Conservation (phyloP, 1,140 invertebrate genomes). For the Idris sp. region DNA sequence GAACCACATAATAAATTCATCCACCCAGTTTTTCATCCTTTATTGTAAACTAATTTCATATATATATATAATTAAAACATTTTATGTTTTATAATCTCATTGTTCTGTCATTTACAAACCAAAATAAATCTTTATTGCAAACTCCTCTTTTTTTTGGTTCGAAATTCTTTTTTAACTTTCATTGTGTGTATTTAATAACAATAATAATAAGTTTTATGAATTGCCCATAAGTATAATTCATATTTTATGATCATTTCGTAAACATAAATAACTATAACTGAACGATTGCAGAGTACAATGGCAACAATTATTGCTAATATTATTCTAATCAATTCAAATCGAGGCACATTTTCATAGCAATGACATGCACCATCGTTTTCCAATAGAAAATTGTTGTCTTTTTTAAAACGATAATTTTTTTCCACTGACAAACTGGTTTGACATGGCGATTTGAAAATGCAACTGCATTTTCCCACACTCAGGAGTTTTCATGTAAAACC, state of each 20-base stretch:
- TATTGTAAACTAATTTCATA: neutral
- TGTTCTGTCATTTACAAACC: too few species aligned
- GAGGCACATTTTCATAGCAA: slow-evolving; percentile 8
- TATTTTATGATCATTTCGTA: slow-evolving; percentile 11
- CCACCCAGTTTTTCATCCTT: neutral
- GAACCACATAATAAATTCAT: neutral
- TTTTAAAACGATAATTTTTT: slow-evolving; percentile 13
- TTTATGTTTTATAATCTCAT: too few species aligned
- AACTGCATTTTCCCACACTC: slow-evolving; percentile 64
- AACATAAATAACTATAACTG: slow-evolving; percentile 11
- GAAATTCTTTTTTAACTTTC: too few species aligned
- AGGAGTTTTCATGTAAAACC: slow-evolving; percentile 19
- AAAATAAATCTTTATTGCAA: too few species aligned
- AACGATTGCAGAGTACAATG: slow-evolving; percentile 2
- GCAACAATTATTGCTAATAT: slow-evolving; percentile 6
- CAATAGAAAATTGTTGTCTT: slow-evolving; percentile 26
- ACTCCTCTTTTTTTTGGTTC: too few species aligned
- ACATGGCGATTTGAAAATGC: neutral
- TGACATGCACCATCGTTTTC: slow-evolving; percentile 17
- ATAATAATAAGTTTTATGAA: too few species aligned
- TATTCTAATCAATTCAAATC: slow-evolving; percentile 14
- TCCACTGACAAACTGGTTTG: neutral
- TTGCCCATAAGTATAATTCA: neutral
- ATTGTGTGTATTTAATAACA: too few species aligned
- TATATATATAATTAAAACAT: too few species aligned